Base-by-base conservation (phyloP, 2,888 invertebrate genomes). In the Drosophila monieri region DNA sequence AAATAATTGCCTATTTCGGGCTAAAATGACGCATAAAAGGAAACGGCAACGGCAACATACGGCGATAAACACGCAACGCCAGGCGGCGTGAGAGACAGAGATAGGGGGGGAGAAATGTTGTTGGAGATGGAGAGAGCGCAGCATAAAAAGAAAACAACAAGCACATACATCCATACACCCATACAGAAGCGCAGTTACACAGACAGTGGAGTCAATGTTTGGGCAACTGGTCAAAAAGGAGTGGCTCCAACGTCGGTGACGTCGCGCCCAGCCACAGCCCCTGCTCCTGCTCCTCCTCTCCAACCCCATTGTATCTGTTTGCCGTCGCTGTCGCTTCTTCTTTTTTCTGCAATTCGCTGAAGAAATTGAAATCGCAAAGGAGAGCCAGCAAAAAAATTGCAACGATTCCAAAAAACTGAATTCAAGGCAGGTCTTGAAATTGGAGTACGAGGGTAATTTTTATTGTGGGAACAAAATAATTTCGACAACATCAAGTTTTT, bases 1-100 rank as follows among this genome's bases (percentile, higher is more conserved):
- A 72, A 80, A 85, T 66, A 85, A 83, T 85, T 79, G 74, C 74
- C 86, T 83, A 85, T 85, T 85, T 80, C 58, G 64, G 73, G 62
- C 69, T 52, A 67, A 76, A 76, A 46, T 81, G 84, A 83, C 84
- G 75, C 86, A 86, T 66, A 74, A 61, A 62, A 83, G 62, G 61
- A 64, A 44, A 51, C 46, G 54, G 47, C 55, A 44, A 51, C 46
- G 54, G 47, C 55, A 55, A 44, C 66, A 62, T 62, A 47, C 51
- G 59, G 59, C 69, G 52, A 53, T 52, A 49, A 66, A 48, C 57
- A 56, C 47, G 56, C 25, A 30, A 55, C 4, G 25, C 15, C 0
- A 47, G 37, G 14, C 18, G 8, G 37, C 32, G 37, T 18, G 51
- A n/a, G 35, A 2, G 30, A 32, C 15, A 6, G 47, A 56, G 46